phyloP scores from a whole-genome alignment of 2,797 vertebrate genomes.

The Malurus leucopterus region DNA sequence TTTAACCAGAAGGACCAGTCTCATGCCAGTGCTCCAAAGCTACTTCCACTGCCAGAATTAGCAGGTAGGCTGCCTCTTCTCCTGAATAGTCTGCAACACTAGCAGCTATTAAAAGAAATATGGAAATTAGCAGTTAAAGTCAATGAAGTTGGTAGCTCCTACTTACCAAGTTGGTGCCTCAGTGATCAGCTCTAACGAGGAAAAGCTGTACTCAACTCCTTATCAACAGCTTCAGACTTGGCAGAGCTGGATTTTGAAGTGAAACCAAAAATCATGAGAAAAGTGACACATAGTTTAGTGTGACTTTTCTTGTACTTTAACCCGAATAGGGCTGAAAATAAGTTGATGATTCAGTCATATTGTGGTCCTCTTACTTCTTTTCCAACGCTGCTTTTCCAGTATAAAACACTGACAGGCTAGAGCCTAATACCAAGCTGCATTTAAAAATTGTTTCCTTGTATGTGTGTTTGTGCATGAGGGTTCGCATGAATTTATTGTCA shows the following conservation, averaged over 20 bases:
- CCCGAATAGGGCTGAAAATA: not conserved
- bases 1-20: slow-evolving; percentile 6
- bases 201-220: not conserved
- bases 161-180: slow-evolving; percentile 37
- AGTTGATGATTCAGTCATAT: not conserved
- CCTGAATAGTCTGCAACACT: not conserved
- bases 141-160: slow-evolving; percentile 16
- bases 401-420: not conserved
- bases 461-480: slow-evolving; percentile 7
- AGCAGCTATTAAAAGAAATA: slow-evolving; percentile 23
- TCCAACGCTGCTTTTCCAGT: not conserved
- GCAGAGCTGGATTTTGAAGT: slow-evolving; percentile 27
- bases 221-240: slow-evolving; percentile 20
- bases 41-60: not conserved
- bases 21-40: not conserved
- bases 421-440: slow-evolving; percentile 6
- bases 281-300: not conserved
- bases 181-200: slow-evolving; percentile 38
- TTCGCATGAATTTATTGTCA: slow-evolving; percentile 33
- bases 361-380: not conserved
- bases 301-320: slow-evolving; percentile 10
- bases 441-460: slow-evolving; percentile 7
- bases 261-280: slow-evolving; percentile 34
- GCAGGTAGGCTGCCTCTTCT: not conserved
- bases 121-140: slow-evolving; percentile 38